A percentile compares a stretch with the other conserved stretches of the same genome.
phyloP scores from a whole-genome alignment of 2,113 vertebrate genomes.

The Takifugu flavidus region DNA sequence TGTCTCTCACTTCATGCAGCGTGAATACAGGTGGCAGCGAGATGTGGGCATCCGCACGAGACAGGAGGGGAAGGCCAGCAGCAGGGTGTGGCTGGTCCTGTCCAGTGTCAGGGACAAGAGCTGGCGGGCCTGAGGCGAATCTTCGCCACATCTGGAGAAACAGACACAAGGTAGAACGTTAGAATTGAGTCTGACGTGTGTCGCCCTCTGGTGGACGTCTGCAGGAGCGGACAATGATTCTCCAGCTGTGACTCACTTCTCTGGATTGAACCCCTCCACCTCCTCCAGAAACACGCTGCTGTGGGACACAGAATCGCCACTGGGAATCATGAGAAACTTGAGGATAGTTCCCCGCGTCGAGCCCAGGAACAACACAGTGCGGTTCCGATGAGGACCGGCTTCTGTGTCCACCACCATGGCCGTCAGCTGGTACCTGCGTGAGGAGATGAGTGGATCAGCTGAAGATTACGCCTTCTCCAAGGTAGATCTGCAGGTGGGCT shows the following conservation, averaged over 20 bases:
- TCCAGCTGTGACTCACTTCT: slow-evolving; percentile 78
- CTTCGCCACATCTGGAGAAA: slow-evolving; percentile 81
- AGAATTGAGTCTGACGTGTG: not conserved
- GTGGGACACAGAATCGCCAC: slow-evolving; percentile 69
- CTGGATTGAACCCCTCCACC: slow-evolving; percentile 90
- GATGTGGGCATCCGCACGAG: slow-evolving; percentile 87
- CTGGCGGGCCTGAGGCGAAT: slow-evolving; percentile 75
- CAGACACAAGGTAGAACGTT: not conserved
- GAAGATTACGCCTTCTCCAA: not conserved
- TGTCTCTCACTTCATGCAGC: slow-evolving; percentile 89
- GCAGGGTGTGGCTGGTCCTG: slow-evolving; percentile 80
- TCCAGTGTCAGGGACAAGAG: slow-evolving; percentile 90
- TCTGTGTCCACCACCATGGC: slow-evolving; percentile 87
- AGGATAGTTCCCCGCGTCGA: slow-evolving; percentile 89
- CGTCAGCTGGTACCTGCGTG: slow-evolving; percentile 85
- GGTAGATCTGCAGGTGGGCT: slow-evolving; percentile 3
- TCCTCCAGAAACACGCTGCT: slow-evolving; percentile 89
- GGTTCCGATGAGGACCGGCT: slow-evolving; percentile 87
- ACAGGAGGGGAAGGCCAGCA: slow-evolving; percentile 87
- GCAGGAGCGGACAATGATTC: not conserved
- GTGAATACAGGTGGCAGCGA: slow-evolving; percentile 89
- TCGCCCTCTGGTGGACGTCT: not conserved
- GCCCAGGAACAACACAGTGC: slow-evolving; percentile 90
- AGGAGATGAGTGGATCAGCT: slow-evolving; percentile 3
- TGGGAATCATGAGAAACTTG: slow-evolving; percentile 88